A percentile compares a stretch with the other conserved stretches of the same genome.
Conservation (phyloP, 2,888 invertebrate species). For the Polyommatus icarus region DNA sequence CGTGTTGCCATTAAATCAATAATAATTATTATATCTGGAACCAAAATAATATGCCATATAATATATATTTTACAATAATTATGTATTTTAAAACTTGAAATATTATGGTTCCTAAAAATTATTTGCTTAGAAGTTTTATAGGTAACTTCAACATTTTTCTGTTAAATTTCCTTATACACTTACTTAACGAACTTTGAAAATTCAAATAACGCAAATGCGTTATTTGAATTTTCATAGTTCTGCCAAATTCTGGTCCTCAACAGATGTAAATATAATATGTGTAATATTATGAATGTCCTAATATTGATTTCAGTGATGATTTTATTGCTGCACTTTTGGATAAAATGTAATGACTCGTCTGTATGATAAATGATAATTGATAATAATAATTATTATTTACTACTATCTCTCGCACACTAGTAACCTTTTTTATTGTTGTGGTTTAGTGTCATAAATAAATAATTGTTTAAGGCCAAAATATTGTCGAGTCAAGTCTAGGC, state of each 20-base stretch:
- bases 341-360: not conserved
- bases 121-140: not conserved
- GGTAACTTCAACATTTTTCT: not conserved
- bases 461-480: not conserved
- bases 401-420: not conserved
- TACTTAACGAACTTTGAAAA: too few relatives aligned
- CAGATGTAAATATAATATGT: not conserved
- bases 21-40: not conserved
- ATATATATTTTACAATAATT: not conserved
- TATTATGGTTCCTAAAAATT: not conserved
- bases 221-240: not conserved
- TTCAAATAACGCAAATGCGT: too few relatives aligned
- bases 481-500: not conserved
- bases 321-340: not conserved
- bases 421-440: not conserved
- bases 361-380: not conserved
- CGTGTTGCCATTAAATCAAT: conserved; percentile 43
- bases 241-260: too few relatives aligned
- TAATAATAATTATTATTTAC: not conserved
- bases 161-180: too few relatives aligned
- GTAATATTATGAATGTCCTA: not conserved
- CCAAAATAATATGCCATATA: not conserved
- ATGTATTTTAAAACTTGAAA: not conserved
- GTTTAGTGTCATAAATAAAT: not conserved
- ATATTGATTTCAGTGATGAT: not conserved